Evolutionary conservation across 2,113 vertebrate genomes (phyloP).

Genomic region (Urocolius indicus): DNA sequence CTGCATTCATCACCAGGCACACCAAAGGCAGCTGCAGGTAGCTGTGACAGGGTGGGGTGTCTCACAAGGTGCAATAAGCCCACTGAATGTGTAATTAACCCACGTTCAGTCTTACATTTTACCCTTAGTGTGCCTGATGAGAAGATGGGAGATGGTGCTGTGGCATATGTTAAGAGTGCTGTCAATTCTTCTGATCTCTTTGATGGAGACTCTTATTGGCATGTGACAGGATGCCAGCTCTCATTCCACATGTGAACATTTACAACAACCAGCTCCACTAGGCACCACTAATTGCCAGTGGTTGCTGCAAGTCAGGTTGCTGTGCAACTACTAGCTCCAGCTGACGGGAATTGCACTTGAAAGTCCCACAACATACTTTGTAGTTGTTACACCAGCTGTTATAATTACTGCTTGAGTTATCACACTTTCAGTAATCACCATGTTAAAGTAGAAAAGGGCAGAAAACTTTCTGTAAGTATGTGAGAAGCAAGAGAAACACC

Average conservation of each 20-base stretch:
- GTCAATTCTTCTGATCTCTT: not conserved
- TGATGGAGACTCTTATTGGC: not conserved
- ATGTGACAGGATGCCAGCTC: not conserved
- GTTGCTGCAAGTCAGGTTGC: not conserved
- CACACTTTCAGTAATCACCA: not conserved
- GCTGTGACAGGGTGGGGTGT: constrained; percentile 18
- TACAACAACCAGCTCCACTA: not conserved
- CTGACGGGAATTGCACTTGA: not conserved
- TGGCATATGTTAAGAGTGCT: not conserved
- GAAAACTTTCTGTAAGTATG: not conserved
- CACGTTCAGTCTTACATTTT: constrained; percentile 36
- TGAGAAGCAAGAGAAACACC: not conserved
- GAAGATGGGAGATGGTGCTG: not conserved
- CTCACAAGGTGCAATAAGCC: constrained; percentile 10
- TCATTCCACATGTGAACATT: not conserved
- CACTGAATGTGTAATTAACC: constrained; percentile 6
- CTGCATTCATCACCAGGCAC: not conserved
- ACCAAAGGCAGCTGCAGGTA: not conserved
- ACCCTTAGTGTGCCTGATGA: not conserved
- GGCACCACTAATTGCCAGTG: not conserved
- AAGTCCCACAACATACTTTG: not conserved
- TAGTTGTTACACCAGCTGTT: not conserved
- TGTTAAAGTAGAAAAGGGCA: not conserved
- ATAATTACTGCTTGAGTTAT: constrained; percentile 17
- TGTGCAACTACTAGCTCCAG: not conserved